Percentiles rank a stretch among this genome's conserved stretches.
These are phyloP conservation scores for Amblyraja radiata DNA, from an alignment of 2,797 vertebrate species.

Conservation along the genomic window DNA sequence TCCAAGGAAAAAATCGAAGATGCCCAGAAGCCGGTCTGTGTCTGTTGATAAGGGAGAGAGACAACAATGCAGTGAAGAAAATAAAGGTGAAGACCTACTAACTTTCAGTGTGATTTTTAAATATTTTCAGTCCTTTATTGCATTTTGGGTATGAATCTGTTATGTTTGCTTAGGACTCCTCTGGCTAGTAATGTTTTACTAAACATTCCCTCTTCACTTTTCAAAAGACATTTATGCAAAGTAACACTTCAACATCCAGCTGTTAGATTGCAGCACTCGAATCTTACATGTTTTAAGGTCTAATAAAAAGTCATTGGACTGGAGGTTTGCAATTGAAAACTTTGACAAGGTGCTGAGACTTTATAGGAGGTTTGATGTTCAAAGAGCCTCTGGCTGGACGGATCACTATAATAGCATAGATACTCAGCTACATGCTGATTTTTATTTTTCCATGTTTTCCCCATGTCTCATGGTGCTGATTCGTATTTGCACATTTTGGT, in stretches of 20 bases:
- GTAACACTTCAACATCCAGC: too few relatives aligned
- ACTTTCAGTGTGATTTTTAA: neutral
- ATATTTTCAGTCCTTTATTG: neutral
- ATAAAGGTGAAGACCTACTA: neutral
- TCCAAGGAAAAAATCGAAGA: conserved; percentile 67
- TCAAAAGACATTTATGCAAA: neutral
- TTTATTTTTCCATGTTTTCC: neutral
- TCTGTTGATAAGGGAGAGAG: conserved; percentile 76
- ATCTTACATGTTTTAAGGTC: too few relatives aligned
- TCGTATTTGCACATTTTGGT: neutral
- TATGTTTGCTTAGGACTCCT: neutral
- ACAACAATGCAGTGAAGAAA: conserved; percentile 49
- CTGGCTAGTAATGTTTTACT: neutral
- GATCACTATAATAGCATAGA: too few relatives aligned
- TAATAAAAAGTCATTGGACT: too few relatives aligned
- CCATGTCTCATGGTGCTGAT: neutral
- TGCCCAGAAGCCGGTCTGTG: conserved; percentile 81
- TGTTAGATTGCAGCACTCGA: neutral
- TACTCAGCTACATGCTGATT: neutral
- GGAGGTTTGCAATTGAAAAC: too few relatives aligned
- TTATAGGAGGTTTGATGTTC: too few relatives aligned
- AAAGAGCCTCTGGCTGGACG: too few relatives aligned
- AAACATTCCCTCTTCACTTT: neutral
- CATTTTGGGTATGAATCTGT: neutral
- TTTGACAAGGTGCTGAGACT: too few relatives aligned